Percentiles rank a stretch among this genome's conserved stretches.
These are phyloP conservation scores for Rugalucina vietnamica DNA, from an alignment of 2,888 invertebrate species.

Conservation along the genomic window DNA sequence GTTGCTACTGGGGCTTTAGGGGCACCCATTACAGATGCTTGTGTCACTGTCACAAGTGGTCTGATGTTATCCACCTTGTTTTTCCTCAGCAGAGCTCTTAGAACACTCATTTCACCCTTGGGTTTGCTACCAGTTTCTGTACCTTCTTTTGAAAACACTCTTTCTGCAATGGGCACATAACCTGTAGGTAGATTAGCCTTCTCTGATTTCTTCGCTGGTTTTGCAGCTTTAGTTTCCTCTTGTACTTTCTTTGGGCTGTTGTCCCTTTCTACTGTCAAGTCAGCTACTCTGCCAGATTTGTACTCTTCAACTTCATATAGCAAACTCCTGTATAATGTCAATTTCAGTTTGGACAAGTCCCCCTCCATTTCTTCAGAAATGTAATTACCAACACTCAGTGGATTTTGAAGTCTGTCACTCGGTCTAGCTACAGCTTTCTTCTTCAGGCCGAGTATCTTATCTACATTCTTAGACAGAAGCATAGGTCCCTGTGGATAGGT, in stretches of 20 bases:
- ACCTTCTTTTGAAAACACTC: neutral
- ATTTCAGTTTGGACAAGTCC: constrained; percentile 71
- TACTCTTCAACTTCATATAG: constrained; percentile 63
- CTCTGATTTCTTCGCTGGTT: neutral
- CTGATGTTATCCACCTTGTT: neutral
- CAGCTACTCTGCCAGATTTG: neutral
- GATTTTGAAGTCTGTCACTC: constrained; percentile 13
- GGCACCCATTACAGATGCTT: neutral
- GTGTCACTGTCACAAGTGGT: neutral
- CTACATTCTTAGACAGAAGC: constrained; percentile 70
- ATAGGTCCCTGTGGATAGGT: constrained; percentile 71
- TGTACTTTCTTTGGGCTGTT: neutral
- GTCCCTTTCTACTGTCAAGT: neutral
- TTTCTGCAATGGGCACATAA: neutral
- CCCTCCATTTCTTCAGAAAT: constrained; percentile 75
- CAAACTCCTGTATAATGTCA: constrained; percentile 70
- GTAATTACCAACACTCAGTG: constrained; percentile 65
- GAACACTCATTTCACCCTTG: constrained; percentile 3
- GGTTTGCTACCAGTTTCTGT: neutral
- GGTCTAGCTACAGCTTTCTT: constrained; percentile 48
- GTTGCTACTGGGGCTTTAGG: neutral
- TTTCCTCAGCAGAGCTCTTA: constrained; percentile 15
- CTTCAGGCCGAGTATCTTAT: constrained; percentile 73
- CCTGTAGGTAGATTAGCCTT: neutral
- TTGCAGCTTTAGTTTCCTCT: neutral